These are phyloP conservation scores for rabbit (Oryctolagus cuniculus) DNA, from an alignment of 2,113 vertebrate species.

Conservation along the genomic window DNA sequence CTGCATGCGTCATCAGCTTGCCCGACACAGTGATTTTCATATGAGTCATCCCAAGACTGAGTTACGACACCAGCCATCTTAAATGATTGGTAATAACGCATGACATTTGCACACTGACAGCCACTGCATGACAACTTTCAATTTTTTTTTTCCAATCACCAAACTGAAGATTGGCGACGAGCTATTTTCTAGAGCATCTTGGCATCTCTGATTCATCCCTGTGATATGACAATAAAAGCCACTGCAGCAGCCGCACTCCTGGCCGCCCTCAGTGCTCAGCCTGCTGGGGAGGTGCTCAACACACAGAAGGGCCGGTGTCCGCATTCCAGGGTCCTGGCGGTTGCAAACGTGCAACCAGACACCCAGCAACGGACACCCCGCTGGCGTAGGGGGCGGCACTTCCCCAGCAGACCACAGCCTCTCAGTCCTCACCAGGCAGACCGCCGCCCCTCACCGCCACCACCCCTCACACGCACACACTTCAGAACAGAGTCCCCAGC, in stretches of 20 bases:
- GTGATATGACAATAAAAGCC: neutral
- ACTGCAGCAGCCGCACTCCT: neutral
- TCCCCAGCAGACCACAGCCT: neutral
- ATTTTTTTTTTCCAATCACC: neutral
- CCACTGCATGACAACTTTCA: neutral
- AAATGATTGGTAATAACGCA: neutral
- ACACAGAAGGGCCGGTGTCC: neutral
- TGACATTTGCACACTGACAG: neutral
- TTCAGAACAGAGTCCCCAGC: neutral
- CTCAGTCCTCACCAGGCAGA: neutral
- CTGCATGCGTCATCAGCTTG: neutral
- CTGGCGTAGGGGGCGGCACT: no score
- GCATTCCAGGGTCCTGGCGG: neutral
- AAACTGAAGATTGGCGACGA: neutral
- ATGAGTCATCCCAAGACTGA: neutral
- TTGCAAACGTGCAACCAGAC: no score
- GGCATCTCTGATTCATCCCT: neutral
- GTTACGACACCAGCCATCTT: neutral
- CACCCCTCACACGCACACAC: neutral
- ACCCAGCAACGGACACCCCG: no score
- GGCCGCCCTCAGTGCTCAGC: neutral
- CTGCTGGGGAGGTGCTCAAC: neutral
- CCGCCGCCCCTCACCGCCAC: neutral
- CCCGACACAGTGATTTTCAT: neutral
- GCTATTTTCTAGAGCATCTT: neutral